Evolutionary conservation across 2,888 invertebrate genomes (phyloP).

Genomic region (Caenorhabditis macrosperma): DNA sequence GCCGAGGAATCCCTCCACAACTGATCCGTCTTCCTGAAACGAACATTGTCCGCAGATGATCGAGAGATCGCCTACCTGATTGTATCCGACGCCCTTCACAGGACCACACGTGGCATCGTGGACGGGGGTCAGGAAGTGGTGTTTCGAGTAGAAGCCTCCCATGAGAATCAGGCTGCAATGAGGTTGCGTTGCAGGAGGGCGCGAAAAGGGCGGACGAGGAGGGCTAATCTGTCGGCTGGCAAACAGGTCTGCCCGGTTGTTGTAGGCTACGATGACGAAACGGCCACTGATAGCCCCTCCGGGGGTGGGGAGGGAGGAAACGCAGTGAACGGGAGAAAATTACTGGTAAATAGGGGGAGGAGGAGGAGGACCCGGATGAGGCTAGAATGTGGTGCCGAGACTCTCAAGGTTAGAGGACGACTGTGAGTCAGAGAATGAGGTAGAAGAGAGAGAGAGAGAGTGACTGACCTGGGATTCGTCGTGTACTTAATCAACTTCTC

Average conservation of each 20-base stretch:
- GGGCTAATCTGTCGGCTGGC: constrained; percentile 15
- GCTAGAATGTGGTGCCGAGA: too few relatives aligned
- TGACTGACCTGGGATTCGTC: constrained; percentile 30
- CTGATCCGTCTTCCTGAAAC: constrained; percentile 39
- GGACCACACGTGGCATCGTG: constrained; percentile 50
- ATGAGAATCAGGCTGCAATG: constrained; percentile 34
- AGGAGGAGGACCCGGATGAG: background rate
- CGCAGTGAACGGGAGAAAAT: background rate
- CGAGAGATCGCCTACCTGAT: constrained; percentile 8
- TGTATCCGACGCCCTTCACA: constrained; percentile 32
- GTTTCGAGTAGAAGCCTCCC: constrained; percentile 39
- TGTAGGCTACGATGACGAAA: constrained; percentile 23
- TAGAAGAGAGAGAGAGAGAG: background rate
- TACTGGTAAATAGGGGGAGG: background rate
- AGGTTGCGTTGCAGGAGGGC: constrained; percentile 1
- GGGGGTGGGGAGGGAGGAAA: background rate
- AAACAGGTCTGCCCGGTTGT: constrained; percentile 20
- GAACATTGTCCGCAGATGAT: background rate
- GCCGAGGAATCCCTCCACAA: constrained; percentile 64
- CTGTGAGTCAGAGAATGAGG: background rate
- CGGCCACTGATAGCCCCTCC: constrained; percentile 11
- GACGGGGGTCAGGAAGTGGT: constrained; percentile 15
- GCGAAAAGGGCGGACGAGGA: constrained; percentile 6
- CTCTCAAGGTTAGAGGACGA: background rate
- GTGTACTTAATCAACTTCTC: constrained; percentile 24